Conservation (phyloP, 1,140 invertebrate species). For the Colletes latitarsis region DNA sequence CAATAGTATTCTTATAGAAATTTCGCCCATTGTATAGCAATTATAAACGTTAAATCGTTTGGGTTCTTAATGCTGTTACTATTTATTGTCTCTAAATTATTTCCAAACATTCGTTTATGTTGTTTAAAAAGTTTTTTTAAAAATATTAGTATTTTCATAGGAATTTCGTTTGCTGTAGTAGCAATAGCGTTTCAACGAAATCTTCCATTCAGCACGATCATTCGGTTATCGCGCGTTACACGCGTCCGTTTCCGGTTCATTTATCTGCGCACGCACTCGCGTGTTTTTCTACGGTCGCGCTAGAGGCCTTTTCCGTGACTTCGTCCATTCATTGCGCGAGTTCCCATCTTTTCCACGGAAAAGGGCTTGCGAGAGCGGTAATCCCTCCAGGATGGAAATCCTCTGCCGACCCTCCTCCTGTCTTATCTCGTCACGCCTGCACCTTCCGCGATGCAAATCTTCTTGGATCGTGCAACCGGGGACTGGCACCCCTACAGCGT, state of each 20-base stretch:
- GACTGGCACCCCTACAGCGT: constrained; percentile 18
- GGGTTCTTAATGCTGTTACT: too few relatives aligned
- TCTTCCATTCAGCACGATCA: background rate
- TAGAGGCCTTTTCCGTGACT: background rate
- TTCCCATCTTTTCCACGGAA: constrained; percentile 33
- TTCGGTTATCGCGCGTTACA: constrained; percentile 34
- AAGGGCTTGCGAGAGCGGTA: constrained; percentile 32
- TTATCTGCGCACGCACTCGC: constrained; percentile 44
- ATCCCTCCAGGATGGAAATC: constrained; percentile 68
- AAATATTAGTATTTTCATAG: too few relatives aligned
- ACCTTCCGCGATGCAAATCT: constrained; percentile 74
- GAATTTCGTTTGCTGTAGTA: too few relatives aligned
- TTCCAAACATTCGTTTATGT: too few relatives aligned
- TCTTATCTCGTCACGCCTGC: constrained; percentile 74
- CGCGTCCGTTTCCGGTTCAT: constrained; percentile 52
- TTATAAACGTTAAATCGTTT: too few relatives aligned
- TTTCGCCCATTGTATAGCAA: too few relatives aligned
- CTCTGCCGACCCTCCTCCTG: constrained; percentile 64
- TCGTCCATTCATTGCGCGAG: background rate
- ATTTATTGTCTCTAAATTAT: too few relatives aligned
- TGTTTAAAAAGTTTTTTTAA: too few relatives aligned
- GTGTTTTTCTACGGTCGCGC: constrained; percentile 24
- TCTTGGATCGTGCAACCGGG: constrained; percentile 59
- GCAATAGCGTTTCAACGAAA: constrained; percentile 19
- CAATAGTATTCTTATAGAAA: too few relatives aligned